Evolutionary conservation across 1,140 invertebrate genomes (phyloP).

Genomic region (Caenorhabditis elegans): DNA sequence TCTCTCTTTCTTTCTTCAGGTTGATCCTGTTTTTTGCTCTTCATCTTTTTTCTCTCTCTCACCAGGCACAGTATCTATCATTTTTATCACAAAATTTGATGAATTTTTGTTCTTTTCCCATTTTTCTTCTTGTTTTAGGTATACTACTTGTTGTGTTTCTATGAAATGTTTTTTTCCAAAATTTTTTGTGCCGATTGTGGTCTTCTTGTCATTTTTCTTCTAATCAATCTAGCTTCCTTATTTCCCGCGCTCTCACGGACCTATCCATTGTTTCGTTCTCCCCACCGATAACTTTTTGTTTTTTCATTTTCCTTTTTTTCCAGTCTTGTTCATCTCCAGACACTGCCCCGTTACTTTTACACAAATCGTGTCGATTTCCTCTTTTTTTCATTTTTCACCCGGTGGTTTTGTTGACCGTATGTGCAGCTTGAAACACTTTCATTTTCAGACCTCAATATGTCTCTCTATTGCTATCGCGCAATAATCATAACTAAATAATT

Average conservation of each 20-base stretch:
- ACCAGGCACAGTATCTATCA: background rate
- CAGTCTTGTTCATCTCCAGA: conserved; percentile 10
- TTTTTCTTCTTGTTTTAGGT: conserved; percentile 7
- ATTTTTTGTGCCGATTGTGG: conserved; percentile 10
- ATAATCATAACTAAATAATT: background rate
- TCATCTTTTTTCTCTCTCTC: background rate
- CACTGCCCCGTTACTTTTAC: conserved; percentile 25
- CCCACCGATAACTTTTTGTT: conserved; percentile 23
- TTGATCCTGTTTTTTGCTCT: background rate
- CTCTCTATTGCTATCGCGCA: background rate
- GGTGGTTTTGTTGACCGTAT: conserved; percentile 31
- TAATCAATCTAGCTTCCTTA: background rate
- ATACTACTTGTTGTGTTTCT: conserved; percentile 25
- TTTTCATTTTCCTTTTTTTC: background rate
- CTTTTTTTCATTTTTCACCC: background rate
- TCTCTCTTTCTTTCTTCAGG: conserved; percentile 4
- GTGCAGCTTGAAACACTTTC: conserved; percentile 26
- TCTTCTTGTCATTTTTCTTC: conserved; percentile 6
- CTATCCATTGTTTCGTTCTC: background rate
- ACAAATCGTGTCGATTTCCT: conserved; percentile 28
- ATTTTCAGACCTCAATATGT: conserved; percentile 18
- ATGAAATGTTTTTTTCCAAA: background rate
- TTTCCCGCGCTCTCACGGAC: conserved; percentile 15
- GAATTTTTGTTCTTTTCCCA: background rate
- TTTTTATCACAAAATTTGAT: background rate